Evolutionary conservation across 2,797 vertebrate genomes (phyloP).

Genomic region (Xiphophorus birchmanni): DNA sequence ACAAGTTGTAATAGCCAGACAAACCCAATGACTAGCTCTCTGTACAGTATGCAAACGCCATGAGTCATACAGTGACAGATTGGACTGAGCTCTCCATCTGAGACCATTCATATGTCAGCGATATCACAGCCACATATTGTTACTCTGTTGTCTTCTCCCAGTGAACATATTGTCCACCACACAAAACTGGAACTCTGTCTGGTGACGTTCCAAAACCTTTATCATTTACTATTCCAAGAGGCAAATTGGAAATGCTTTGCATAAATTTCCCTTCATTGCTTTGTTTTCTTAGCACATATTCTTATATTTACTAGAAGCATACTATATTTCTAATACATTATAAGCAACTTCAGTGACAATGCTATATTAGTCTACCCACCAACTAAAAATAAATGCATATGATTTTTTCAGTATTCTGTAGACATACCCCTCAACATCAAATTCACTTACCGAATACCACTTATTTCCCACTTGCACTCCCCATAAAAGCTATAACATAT

Average conservation of each 20-base stretch:
- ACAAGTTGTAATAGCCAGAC: conserved; percentile 32
- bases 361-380: not conserved
- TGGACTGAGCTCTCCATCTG: conserved; percentile 65
- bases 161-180: conserved; percentile 48
- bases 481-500: not conserved
- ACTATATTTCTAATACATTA: not conserved
- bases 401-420: not conserved
- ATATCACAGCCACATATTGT: conserved; percentile 57
- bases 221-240: not conserved
- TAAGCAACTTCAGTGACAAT: not conserved
- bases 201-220: conserved; percentile 2
- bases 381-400: conserved; percentile 1
- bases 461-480: not conserved
- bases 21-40: conserved; percentile 42
- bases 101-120: conserved; percentile 65
- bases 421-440: not conserved
- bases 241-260: not conserved
- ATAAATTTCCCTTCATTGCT: not conserved
- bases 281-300: not conserved
- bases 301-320: not conserved
- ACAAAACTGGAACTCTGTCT: conserved; percentile 35
- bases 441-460: not conserved
- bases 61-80: conserved; percentile 70
- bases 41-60: conserved; percentile 46
- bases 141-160: conserved; percentile 34